Percentiles rank a stretch among this genome's conserved stretches.
phyloP scores from a whole-genome alignment of 2,113 vertebrate species.

The Megaptera novaeangliae region DNA sequence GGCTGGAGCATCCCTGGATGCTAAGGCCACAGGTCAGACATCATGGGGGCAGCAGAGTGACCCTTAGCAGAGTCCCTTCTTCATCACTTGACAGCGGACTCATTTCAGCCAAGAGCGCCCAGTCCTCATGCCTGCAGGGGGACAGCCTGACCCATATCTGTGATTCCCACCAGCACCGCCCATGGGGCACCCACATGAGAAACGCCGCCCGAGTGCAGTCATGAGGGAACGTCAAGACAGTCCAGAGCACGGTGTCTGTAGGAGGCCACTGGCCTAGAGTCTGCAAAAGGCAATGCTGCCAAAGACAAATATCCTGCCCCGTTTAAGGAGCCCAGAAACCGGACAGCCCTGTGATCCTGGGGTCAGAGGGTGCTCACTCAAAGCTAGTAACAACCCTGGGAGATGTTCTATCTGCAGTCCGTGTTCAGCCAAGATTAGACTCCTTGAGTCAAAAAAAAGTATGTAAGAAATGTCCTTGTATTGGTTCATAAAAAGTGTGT shows the following conservation, averaged over 20 bases:
- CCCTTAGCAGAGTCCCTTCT: background rate
- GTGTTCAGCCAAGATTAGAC: background rate
- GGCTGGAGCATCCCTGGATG: background rate
- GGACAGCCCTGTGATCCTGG: no score
- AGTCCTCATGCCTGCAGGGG: accelerated
- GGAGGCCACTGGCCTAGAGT: background rate
- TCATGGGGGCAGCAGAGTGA: background rate
- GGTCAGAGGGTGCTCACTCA: background rate
- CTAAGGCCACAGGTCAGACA: background rate
- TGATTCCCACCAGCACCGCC: background rate
- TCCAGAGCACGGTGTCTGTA: background rate
- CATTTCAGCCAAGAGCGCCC: background rate
- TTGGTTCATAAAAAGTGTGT: background rate
- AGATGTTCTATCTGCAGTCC: background rate
- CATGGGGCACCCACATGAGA: background rate
- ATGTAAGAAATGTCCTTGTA: background rate
- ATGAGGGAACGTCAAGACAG: background rate
- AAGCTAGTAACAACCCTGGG: background rate
- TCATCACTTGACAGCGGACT: background rate
- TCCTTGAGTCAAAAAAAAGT: background rate
- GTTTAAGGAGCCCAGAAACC: background rate
- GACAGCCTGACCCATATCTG: accelerated
- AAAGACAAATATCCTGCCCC: background rate
- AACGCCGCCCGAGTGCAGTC: background rate
- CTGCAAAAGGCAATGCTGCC: accelerated